Base-by-base conservation (phyloP, 2,888 invertebrate genomes). In the Sinhomidia bicolor region DNA sequence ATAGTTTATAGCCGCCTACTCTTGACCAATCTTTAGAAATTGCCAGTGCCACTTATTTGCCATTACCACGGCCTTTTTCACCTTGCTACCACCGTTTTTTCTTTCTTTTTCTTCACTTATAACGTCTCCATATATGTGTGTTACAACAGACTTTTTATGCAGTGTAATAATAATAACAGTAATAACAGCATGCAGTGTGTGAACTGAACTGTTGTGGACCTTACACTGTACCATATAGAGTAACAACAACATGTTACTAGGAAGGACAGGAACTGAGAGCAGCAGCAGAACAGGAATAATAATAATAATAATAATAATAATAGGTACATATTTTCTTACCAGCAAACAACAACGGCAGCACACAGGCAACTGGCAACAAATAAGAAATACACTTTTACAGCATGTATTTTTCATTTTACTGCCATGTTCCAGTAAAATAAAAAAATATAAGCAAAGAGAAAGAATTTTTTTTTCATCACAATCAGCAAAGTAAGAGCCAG, bases 381-480 rank as follows among this genome's bases (percentile, higher is more conserved):
- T 29, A 32, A 10, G 26, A 26, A 26, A 60, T 29, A 71, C 71
- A 65, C 32, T 65, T 71, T 71, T 71, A 71, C 71, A 71, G 23
- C 44, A 71, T 71, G 71, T 71, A 71, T 71, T 71, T 74, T 74
- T 74, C 74, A 74, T 74, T 74, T 74, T 74, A 74, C 74, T 51
- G 14, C 47, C 44, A 65, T 74, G 47, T 47, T 74, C 26, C 74
- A 26, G 47, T 74, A 47, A 26, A 74, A 74, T 47, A 44, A 47
- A 71, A 71, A 41, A 44, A 26, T 7, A 2, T n/a, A 57, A 36
- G 20, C 17, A 14, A 76, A 9, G 23, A 71, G 60, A 41, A 41
- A 54, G 26, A 54, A 60, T 44, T 36, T 36, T 85, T 85, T n/a
- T n/a, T n/a, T n/a, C n/a, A 85, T 85, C 78, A 71, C 76, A 84